Base-by-base conservation (phyloP, 2,113 vertebrate genomes). In the Tyto alba region DNA sequence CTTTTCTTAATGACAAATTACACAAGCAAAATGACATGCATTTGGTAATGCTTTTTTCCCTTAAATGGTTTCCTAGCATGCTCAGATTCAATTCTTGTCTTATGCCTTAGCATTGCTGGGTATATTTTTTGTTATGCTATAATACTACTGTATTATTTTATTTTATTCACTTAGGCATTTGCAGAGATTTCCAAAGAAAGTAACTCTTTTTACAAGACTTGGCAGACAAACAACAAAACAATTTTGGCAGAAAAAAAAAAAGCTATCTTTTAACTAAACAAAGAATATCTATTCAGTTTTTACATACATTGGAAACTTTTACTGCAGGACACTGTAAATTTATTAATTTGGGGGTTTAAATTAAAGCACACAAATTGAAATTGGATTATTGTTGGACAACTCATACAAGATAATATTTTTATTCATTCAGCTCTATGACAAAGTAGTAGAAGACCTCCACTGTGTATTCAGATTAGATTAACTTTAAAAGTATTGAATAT, bases 1-100 rank as follows among this genome's bases (percentile, higher is more conserved):
- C 56, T 90, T 47, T 56, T 80, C n/a, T 69, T 87, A 85, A 87
- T 93, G 83, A 90, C 48, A 89, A 95, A 84, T 93, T 78, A 48
- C 68, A 78, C 48, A 84, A 84, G 43, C 27, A 86, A 90, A 90
- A 94, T 56, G 15, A 52, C 41, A 48, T 68, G 32, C n/a, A 52
- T 88, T 81, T 94, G 25, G 67, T 88, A 55, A 77, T 59, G 11
- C 6, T 59, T 76, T 91, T 85, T 93, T 77, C 7, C 90, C 75
- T 56, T 94, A 80, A 88, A 90, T 86, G 78, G 63, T 76, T 91
- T 94, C n/a, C 30, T 86, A 59, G 12, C n/a, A 43, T 32, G 17
- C 10, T 92, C 17, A 71, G 12, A 86, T 77, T 86, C 52, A 86
- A 9, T 86, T 94, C 52, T n/a, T 23, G 30, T 45, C 53, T 66